Base-by-base conservation (phyloP, 2,888 invertebrate species). In the Microctonus brassicae region DNA sequence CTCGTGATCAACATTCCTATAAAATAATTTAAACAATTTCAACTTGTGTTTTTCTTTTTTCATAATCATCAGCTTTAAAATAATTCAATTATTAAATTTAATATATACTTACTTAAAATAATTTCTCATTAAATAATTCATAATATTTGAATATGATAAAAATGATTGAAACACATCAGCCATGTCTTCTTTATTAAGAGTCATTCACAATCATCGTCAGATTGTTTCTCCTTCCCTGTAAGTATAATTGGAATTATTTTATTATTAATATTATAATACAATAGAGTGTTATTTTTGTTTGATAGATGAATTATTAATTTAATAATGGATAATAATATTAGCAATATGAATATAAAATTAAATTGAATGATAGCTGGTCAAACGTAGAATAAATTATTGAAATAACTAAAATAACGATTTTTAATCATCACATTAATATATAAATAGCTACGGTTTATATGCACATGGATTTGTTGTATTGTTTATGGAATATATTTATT, bases 341-440 rank as follows among this genome's bases (percentile, higher is more conserved):
- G n/a, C 36, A 57, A 29, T 57, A 17, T 5, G 11, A 63, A 63
- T 63, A 69, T 47, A 22, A 33, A 60, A 26, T 36, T 55, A 63
- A 20, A 29, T 24, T 29, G 20, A 63, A 63, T 24, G 34, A 53
- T 29, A 33, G n/a, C n/a, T n/a, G 34, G 61, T 53, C 36, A 17
- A 17, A 24, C 39, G 39, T 26, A 29, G 52, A 39, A 29, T 17
- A 36, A 39, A 29, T 61, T 60, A 60, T 55, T 81, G 82, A 80
- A 79, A 82, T 77, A n/a, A 82, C 76, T 76, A 42, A 79, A 81
- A 79, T 85, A 85, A 85, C 84, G 85, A 84, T 86, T 86, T 84
- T 81, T 81, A 84, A 82, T 84, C 83, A 83, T 80, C 79, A 78
- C 17, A 17, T 42, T 33, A 52, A 53, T 73, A 26, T 57, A 63